Percentiles rank a stretch among this genome's conserved stretches.
phyloP scores from a whole-genome alignment of 2,888 invertebrate genomes.

The Macrosoma leucophasiata region DNA sequence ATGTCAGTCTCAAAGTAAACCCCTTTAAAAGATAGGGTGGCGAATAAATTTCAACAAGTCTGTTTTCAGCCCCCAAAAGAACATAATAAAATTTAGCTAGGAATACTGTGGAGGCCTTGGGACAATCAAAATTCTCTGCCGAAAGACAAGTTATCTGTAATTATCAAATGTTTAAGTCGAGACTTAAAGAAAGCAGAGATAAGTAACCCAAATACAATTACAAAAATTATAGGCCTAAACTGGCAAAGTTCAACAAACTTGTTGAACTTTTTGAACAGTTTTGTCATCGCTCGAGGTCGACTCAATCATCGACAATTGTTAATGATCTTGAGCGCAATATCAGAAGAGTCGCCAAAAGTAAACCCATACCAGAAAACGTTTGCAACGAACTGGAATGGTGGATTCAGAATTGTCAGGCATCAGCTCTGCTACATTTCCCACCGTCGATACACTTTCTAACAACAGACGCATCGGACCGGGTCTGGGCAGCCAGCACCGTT shows the following conservation, averaged over 20 bases:
- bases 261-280: constrained; percentile 26
- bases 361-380: no score
- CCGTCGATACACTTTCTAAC: constrained; percentile 19
- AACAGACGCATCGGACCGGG: constrained; percentile 26
- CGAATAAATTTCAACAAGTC: no score
- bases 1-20: no score
- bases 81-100: constrained; percentile 5
- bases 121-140: constrained; percentile 15
- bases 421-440: constrained; percentile 17
- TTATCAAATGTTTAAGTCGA: no score
- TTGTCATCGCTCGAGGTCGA: constrained; percentile 24
- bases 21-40: no score
- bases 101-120: constrained; percentile 13
- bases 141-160: constrained; percentile 13
- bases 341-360: constrained; percentile 2
- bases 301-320: constrained; percentile 21
- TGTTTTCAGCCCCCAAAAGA: no score
- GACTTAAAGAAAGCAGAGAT: no score
- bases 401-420: constrained; percentile 11
- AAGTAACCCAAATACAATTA: constrained; percentile 15
- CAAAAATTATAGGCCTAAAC: constrained; percentile 26
- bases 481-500: constrained; percentile 28
- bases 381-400: constrained; percentile 25
- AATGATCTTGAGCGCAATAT: constrained; percentile 13
- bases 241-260: no score